Percentiles rank a stretch among this genome's conserved stretches.
phyloP scores from a whole-genome alignment of 2,888 invertebrate genomes.

The Eupithecia subfuscata region DNA sequence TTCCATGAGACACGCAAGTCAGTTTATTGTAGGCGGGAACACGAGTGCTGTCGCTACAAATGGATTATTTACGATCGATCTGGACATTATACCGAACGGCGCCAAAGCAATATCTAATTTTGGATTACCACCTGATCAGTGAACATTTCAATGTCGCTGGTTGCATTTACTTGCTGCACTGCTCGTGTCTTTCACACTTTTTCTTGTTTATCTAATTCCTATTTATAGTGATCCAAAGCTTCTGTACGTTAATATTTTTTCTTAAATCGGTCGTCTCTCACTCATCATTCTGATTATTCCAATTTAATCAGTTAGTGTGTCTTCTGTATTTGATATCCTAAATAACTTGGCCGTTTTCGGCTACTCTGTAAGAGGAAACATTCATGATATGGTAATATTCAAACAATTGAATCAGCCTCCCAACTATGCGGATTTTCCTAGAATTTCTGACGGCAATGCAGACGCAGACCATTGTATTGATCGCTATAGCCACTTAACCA shows the following conservation, averaged over 20 bases:
- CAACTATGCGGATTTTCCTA: slow-evolving; percentile 8
- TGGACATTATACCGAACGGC: slow-evolving; percentile 49
- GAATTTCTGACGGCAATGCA: slow-evolving; percentile 14
- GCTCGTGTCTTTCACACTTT: background rate
- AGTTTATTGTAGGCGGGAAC: slow-evolving; percentile 40
- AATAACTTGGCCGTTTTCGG: background rate
- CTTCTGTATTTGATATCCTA: background rate
- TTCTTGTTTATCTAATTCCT: background rate
- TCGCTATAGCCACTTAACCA: background rate
- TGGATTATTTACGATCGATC: slow-evolving; percentile 51
- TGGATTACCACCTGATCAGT: slow-evolving; percentile 56
- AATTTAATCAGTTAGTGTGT: background rate
- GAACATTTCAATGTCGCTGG: slow-evolving; percentile 46
- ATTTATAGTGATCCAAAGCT: slow-evolving; percentile 9
- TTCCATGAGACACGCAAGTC: slow-evolving; percentile 37
- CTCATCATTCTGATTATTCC: background rate
- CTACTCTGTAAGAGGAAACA: background rate
- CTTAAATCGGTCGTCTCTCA: background rate
- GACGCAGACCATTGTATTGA: slow-evolving; percentile 8
- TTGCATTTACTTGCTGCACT: slow-evolving; percentile 25
- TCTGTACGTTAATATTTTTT: background rate
- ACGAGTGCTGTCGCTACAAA: slow-evolving; percentile 50
- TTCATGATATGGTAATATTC: background rate
- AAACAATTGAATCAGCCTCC: background rate
- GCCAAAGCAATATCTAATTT: slow-evolving; percentile 56